Evolutionary conservation across 2,888 invertebrate species (phyloP).

Genomic region (Mythimna loreyi): DNA sequence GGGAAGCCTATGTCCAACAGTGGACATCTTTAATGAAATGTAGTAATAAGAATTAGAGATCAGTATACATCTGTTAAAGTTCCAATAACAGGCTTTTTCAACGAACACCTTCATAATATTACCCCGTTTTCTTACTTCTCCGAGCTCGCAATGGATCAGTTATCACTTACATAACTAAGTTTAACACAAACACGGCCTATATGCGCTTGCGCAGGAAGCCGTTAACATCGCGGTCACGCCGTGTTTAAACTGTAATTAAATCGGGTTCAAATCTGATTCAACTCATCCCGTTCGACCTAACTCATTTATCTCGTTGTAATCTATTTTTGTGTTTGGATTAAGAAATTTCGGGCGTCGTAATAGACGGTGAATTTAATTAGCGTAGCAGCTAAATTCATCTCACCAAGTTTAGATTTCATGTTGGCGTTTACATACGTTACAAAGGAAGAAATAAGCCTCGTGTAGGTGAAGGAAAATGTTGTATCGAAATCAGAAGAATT

Average conservation of each 20-base stretch:
- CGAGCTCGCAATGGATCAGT: slow-evolving; percentile 69
- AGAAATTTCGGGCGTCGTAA: slow-evolving; percentile 31
- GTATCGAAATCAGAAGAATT: background rate
- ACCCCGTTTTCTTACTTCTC: slow-evolving; percentile 15
- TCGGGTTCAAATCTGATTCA: slow-evolving; percentile 79
- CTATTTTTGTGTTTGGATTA: slow-evolving; percentile 50
- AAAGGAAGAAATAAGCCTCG: background rate
- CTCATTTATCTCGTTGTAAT: slow-evolving; percentile 57
- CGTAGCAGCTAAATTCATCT: background rate
- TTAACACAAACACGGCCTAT: slow-evolving; percentile 80
- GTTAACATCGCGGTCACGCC: slow-evolving; percentile 80
- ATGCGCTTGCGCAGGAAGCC: slow-evolving; percentile 83
- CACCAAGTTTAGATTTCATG: slow-evolving; percentile 8
- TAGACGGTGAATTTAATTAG: slow-evolving; percentile 21
- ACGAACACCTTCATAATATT: background rate
- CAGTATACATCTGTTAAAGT: background rate
- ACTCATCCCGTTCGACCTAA: slow-evolving; percentile 66
- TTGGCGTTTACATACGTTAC: background rate
- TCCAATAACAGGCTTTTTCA: background rate
- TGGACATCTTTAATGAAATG: too few species aligned
- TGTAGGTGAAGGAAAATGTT: background rate
- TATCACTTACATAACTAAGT: slow-evolving; percentile 81
- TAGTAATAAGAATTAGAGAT: background rate
- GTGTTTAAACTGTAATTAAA: slow-evolving; percentile 86
- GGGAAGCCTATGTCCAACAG: too few species aligned